These are phyloP conservation scores for Pantherophis vulpinus DNA, from an alignment of 2,797 vertebrate genomes.

Conservation along the genomic window DNA sequence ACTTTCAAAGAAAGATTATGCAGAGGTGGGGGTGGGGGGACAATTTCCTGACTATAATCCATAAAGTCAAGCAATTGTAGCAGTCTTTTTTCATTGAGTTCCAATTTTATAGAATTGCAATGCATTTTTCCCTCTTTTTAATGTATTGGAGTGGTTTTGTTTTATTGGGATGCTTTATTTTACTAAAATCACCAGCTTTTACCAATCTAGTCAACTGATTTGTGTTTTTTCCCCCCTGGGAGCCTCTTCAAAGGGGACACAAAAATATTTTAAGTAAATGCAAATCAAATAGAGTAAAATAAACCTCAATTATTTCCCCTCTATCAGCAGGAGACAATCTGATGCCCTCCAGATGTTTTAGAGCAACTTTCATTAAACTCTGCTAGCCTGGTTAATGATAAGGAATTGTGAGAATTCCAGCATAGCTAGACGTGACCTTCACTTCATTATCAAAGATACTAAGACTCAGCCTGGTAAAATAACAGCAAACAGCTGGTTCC, in stretches of 20 bases:
- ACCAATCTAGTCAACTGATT: background rate
- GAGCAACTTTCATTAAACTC: background rate
- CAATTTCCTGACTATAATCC: background rate
- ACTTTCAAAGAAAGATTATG: background rate
- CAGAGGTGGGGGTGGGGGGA: background rate
- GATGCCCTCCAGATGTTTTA: background rate
- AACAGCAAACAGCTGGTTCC: background rate
- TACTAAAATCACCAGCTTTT: background rate
- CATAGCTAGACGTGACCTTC: background rate
- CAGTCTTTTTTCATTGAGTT: background rate
- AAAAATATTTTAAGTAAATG: background rate
- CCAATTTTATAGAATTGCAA: background rate
- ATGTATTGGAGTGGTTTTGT: background rate
- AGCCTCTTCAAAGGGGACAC: background rate
- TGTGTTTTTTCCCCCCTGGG: background rate
- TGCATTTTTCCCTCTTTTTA: background rate
- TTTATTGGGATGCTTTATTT: background rate
- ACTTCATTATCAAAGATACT: background rate
- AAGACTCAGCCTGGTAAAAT: background rate
- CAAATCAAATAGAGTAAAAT: background rate
- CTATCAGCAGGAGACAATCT: background rate
- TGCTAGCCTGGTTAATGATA: background rate
- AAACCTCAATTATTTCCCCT: background rate
- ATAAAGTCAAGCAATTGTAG: background rate
- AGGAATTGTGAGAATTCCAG: background rate